These are phyloP conservation scores for Merluccius polli DNA, from an alignment of 2,797 vertebrate genomes.

Conservation along the genomic window DNA sequence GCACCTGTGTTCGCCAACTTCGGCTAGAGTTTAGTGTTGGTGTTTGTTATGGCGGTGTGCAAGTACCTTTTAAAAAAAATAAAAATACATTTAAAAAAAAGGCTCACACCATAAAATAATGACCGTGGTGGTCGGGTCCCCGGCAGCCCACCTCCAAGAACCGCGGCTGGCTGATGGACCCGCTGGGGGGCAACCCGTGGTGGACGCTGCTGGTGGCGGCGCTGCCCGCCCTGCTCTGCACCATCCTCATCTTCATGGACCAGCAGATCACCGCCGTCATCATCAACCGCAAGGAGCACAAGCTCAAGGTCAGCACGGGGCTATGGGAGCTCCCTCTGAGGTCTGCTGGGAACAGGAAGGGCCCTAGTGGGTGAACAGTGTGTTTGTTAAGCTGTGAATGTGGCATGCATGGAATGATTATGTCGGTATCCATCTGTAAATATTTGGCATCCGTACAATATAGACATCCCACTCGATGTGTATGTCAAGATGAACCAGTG, in stretches of 20 bases:
- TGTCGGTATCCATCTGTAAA: background rate
- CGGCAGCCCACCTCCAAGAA: constrained; percentile 84
- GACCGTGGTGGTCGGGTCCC: background rate
- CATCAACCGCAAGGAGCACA: constrained; percentile 95
- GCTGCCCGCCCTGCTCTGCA: constrained; percentile 89
- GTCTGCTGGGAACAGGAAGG: background rate
- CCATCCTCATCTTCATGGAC: constrained; percentile 98
- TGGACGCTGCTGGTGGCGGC: constrained; percentile 90
- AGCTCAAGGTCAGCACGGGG: constrained; percentile 80
- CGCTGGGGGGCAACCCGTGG: constrained; percentile 87
- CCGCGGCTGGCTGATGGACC: constrained; percentile 91
- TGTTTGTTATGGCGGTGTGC: background rate
- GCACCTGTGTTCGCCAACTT: background rate
- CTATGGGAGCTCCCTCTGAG: background rate
- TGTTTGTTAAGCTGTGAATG: background rate
- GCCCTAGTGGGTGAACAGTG: background rate
- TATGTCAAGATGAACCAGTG: background rate
- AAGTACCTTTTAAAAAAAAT: background rate
- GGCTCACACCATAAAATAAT: too few species aligned
- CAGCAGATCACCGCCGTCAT: constrained; percentile 97
- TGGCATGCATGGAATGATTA: too few species aligned
- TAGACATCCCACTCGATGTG: background rate
- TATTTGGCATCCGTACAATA: background rate
- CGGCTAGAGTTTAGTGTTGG: too few species aligned
- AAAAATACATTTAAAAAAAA: background rate